Base-by-base conservation (phyloP, 2,888 invertebrate genomes). In the Calameuta idolon region DNA sequence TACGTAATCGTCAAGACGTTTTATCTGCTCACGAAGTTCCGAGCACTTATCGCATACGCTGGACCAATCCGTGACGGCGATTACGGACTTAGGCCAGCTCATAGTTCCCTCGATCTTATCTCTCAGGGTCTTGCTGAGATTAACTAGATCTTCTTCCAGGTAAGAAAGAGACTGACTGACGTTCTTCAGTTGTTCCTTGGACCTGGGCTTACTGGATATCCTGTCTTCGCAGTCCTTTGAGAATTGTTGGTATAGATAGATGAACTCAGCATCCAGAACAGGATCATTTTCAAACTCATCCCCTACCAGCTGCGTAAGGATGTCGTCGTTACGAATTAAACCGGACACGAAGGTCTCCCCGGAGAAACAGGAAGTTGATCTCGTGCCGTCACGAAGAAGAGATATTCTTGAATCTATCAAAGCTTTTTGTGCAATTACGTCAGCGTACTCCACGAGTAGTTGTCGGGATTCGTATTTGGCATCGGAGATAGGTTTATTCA, bases 381-480 rank as follows among this genome's bases (percentile, higher is more conserved):
- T 55, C 55, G 76, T 34, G 23, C 37, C 69, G 12, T 34, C 73
- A 1, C 77, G 77, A 75, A 96, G 92, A 75, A 96, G 94, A 75
- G 94, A 93, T 85, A 96, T 94, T 86, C 96, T 94, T 77, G 96
- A 96, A 92, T 96, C 96, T 77, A 96, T 94, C 79, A 96, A 92
- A 69, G 95, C 95, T 90, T 95, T 96, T 85, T 95, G 95, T 40
- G 95, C 95, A 75, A 95, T 92, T 77, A 96, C 93, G 87, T 95
- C 95, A 23, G 95, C 95, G 86, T 95, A 95, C 88, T 95, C 95
- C 73, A 93, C 92, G 78, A 96, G 88, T 55, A 95, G 87, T 76
- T 92, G 92, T 31, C 92, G 90, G 1, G 93, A 93, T 79, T 93
- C 92, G 78, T 86, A 86, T 31, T 86, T 85, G 1, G 84, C 77